Evolutionary conservation across 2,113 vertebrate species (phyloP).

Genomic region (Australoheros scitulus): DNA sequence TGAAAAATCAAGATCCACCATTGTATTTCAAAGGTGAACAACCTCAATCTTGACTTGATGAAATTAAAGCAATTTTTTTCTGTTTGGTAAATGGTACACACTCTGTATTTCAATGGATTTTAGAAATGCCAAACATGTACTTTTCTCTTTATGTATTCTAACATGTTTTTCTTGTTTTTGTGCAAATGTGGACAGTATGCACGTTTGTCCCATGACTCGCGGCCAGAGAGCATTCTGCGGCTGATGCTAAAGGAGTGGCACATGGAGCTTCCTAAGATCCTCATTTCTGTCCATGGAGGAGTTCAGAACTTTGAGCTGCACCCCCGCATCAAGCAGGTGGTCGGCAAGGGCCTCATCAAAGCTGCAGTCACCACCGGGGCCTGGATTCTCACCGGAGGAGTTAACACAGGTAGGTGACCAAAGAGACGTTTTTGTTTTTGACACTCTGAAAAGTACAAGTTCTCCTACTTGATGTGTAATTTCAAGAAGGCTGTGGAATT

Average conservation of each 20-base stretch:
- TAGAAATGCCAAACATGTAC: neutral
- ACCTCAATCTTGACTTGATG: neutral
- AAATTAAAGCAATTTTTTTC: neutral
- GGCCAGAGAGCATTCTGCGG: slow-evolving; percentile 92
- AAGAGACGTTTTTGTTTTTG: neutral
- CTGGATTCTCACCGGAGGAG: slow-evolving; percentile 98
- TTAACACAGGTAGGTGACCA: slow-evolving; percentile 89
- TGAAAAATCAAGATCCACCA: too few species aligned
- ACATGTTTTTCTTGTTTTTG: neutral
- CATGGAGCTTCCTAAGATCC: slow-evolving; percentile 98
- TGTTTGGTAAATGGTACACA: neutral
- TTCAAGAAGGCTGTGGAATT: neutral
- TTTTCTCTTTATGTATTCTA: neutral
- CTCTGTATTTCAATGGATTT: neutral
- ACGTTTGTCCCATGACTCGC: slow-evolving; percentile 92
- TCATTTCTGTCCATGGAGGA: slow-evolving; percentile 97
- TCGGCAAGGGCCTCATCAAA: slow-evolving; percentile 98
- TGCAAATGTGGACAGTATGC: slow-evolving; percentile 83
- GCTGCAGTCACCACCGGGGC: slow-evolving; percentile 98
- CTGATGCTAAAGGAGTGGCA: slow-evolving; percentile 99
- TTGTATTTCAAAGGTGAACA: neutral
- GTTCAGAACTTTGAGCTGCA: slow-evolving; percentile 99
- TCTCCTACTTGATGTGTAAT: neutral
- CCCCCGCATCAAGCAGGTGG: slow-evolving; percentile 95
- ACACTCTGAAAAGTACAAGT: neutral